A percentile compares a stretch with the other conserved stretches of the same genome.
phyloP scores from a whole-genome alignment of 2,888 invertebrate genomes.

The Xanthia togata region DNA sequence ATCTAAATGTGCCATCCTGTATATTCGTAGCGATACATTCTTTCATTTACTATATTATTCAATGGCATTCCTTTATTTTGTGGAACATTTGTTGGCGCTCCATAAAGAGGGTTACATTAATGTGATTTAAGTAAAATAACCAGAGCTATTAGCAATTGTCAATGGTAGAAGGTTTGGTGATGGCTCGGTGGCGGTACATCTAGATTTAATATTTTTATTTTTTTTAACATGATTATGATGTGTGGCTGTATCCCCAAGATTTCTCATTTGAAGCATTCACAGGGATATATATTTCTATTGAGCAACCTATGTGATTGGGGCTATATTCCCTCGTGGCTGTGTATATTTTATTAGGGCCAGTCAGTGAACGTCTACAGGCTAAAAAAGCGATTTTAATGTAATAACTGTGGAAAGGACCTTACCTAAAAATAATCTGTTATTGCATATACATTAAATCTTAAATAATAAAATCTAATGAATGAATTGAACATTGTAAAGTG shows the following conservation, averaged over 20 bases:
- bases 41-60: constrained; percentile 32
- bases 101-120: background rate
- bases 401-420: background rate
- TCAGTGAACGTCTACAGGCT: too few relatives aligned
- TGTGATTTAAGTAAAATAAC: constrained; percentile 9
- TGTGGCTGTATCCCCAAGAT: background rate
- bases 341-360: background rate
- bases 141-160: background rate
- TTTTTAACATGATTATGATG: too few relatives aligned
- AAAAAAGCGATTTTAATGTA: background rate
- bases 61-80: constrained; percentile 33
- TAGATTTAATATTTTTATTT: background rate
- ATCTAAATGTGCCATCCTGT: too few relatives aligned
- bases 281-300: background rate
- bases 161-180: background rate
- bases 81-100: constrained; percentile 37
- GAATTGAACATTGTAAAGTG: background rate
- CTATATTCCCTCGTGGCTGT: background rate
- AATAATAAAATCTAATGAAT: background rate
- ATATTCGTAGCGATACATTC: constrained; percentile 21
- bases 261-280: background rate
- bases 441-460: background rate
- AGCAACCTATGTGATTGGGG: background rate
- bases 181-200: constrained; percentile 19
- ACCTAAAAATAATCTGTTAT: background rate